Evolutionary conservation across 2,888 invertebrate species (phyloP), one percentile per base, ranked within the genome.

Genomic region (Eupelmus urozonus): DNA sequence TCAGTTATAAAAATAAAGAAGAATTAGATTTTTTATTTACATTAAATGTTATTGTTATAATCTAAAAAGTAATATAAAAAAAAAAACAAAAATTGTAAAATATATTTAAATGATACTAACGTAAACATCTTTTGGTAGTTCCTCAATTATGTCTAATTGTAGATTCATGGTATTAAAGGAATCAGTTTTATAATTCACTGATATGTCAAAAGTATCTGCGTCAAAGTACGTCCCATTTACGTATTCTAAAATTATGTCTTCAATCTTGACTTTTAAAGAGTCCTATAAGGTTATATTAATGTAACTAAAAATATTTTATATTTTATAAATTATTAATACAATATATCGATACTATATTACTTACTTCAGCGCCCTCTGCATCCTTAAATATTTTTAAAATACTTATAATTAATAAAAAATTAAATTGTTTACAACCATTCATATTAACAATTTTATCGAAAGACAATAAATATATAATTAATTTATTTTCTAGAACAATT

Each of bases 121-220:
- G 23, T 11, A 23, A 29, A 67, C 16, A 13, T 55, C 55, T 40
- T 53, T 9, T 40, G 53, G 23, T 0, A 66, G 20, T 11, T 66
- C 53, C 34, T 66, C 16, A 18, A 66, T 51, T 23, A 67, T 7
- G 23, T 55, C 67, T n/a, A 67, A 4, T 5, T 40, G 3, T 0
- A 55, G 1, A 11, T 23, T 53, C 16, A 23, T 4, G 20, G n/a
- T 23, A 55, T 51, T 66, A 0, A 0, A 2, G 20, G 9, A 5
- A 18, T 66, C 34, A 2, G 27, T 16, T 13, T 53, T 53, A n/a
- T 53, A 66, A 66, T 66, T 53, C 1, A 66, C n/a, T 1, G 66
- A 66, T 1, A 66, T 2, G 11, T 66, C 66, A 20, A 66, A 53
- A 18, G 66, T 66, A 13, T 51, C 51, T 18, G 29, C 34, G 45